These are phyloP conservation scores for Gobio gobio DNA, from an alignment of 2,113 vertebrate species.

Conservation along the genomic window DNA sequence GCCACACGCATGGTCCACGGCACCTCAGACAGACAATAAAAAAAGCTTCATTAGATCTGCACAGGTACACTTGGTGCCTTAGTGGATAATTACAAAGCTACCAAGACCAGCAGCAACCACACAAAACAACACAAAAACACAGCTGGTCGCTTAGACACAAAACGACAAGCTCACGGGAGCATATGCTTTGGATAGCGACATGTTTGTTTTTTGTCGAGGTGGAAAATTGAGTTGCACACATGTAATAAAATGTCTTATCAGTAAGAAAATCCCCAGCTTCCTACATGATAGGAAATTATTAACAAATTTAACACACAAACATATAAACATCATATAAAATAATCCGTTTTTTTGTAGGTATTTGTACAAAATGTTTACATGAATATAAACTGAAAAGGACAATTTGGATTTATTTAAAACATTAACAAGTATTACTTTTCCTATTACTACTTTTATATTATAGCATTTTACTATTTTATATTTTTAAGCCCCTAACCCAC, in stretches of 20 bases:
- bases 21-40: conserved; percentile 51
- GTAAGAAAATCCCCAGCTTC: not conserved
- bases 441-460: not conserved
- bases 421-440: not conserved
- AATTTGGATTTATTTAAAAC: not conserved
- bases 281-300: not conserved
- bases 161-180: not conserved
- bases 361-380: not conserved
- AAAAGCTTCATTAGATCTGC: conserved; percentile 37
- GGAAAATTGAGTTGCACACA: not conserved
- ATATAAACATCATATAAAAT: not conserved
- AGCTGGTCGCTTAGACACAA: conserved; percentile 30
- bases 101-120: conserved; percentile 38
- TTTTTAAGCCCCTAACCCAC: not conserved
- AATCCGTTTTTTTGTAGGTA: not conserved
- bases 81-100: conserved; percentile 34
- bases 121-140: conserved; percentile 43
- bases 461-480: not conserved
- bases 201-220: not conserved
- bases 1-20: conserved; percentile 33
- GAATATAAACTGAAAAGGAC: not conserved
- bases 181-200: conserved; percentile 28
- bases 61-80: conserved; percentile 47
- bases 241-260: not conserved
- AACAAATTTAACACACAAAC: not conserved